Evolutionary conservation across 2,888 invertebrate genomes (phyloP).

Genomic region (Mystacides longicornis): DNA sequence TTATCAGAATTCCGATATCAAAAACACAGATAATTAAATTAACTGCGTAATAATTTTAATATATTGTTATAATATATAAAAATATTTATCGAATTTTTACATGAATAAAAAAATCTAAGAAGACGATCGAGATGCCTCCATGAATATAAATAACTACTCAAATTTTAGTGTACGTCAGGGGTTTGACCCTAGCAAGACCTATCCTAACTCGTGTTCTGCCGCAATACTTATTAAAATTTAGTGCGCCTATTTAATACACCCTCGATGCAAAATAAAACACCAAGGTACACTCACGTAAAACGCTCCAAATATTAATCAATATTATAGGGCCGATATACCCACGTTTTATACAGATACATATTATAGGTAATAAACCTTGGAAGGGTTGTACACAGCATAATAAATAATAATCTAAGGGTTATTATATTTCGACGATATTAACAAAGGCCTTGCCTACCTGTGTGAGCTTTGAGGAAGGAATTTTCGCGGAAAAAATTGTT

Average conservation of each 20-base stretch:
- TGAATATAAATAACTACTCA: conserved; percentile 10
- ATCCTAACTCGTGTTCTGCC: not conserved
- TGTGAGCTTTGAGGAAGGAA: no score
- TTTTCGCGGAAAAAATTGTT: no score
- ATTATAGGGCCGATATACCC: not conserved
- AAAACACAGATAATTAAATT: no score
- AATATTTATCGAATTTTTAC: no score
- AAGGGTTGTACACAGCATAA: not conserved
- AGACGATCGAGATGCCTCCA: not conserved
- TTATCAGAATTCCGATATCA: no score
- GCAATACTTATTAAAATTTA: conserved; percentile 1
- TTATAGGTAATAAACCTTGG: not conserved
- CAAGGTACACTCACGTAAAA: not conserved
- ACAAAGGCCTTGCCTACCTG: no score
- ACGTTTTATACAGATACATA: no score
- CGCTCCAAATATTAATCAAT: not conserved
- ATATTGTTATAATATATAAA: no score
- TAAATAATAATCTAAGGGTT: not conserved
- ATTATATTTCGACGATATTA: not conserved
- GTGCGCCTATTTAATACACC: not conserved
- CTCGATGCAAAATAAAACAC: conserved; percentile 1
- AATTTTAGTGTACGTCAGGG: conserved; percentile 5
- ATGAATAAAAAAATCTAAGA: not conserved
- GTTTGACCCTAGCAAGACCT: conserved; percentile 6
- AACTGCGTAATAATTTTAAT: no score